Base-by-base conservation (phyloP, 2,113 vertebrate genomes). In the Delphinus delphis region DNA sequence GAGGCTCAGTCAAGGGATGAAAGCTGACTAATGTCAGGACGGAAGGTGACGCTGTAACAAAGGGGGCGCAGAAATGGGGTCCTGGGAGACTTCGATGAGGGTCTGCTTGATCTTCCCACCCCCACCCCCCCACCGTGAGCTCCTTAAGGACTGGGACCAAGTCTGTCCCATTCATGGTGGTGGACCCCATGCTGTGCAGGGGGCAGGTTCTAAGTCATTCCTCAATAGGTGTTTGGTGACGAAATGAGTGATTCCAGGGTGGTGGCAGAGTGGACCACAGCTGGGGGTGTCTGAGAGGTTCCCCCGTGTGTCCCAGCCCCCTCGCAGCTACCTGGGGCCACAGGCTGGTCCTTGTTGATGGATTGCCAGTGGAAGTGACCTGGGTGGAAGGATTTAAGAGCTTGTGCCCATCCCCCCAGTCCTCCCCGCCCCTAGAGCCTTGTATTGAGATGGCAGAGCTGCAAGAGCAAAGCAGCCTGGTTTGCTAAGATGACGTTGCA, bases 271-370 rank as follows among this genome's bases (percentile, higher is more conserved):
- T 2, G 38, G 60, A 62, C 63, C 2, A 5, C 38, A 60, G 12
- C n/a, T 1, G n/a, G 36, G 3, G 15, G 41, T n/a, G 13, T 17
- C 41, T 15, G 7, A 3, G 11, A 23, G 47, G 14, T n/a, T 12
- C 60, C 20, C 50, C 13, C 13, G 0, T 0, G 0, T 7, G 62
- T 13, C 28, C 62, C 17, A 20, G 20, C 28, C 31, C 47, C 36
- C 33, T 53, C 0, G 0, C 8, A 83, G 62, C 47, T 44, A 0
- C 83, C 6, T 1, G 0, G 38, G 71, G 11, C 28, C n/a, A 31
- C 3, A 5, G 33, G 71, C 50, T 62, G 5, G 23, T 55, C 68
- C 26, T 38, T 41, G 68, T 36, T 63, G n/a, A 0, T 21, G 36
- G 31, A 13, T 60, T 26, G 53, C 14, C 8, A 3, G 50, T 8